Percentiles rank a stretch among this genome's conserved stretches.
phyloP scores from a whole-genome alignment of 2,113 vertebrate genomes.

The Miniopterus natalensis region DNA sequence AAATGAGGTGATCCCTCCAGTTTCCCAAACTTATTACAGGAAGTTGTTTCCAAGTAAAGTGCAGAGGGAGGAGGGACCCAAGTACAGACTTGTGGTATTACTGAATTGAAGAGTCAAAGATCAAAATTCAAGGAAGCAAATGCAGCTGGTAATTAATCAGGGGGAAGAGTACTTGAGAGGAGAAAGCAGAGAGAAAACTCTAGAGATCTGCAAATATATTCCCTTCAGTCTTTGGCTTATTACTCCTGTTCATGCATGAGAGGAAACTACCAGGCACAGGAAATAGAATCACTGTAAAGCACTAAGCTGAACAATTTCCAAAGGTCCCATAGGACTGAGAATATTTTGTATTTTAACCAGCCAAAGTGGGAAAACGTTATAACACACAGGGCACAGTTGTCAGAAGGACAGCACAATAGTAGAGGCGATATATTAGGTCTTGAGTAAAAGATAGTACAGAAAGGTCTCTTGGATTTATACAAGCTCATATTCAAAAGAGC shows the following conservation, averaged over 20 bases:
- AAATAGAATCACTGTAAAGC: constrained; percentile 46
- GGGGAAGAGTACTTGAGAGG: not conserved
- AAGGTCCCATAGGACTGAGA: not conserved
- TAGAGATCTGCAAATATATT: not conserved
- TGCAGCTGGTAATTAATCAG: not conserved
- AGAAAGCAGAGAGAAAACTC: not conserved
- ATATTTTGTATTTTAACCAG: not conserved
- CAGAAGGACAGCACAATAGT: not conserved
- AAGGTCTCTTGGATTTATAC: not conserved
- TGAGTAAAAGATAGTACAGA: not conserved
- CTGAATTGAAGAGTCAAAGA: not conserved
- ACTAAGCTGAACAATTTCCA: not conserved
- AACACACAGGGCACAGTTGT: not conserved
- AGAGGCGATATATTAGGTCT: not conserved
- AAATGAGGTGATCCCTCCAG: not conserved
- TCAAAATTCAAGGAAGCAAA: not conserved
- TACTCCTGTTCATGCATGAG: not conserved
- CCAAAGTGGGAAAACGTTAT: not conserved
- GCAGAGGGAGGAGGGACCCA: not conserved
- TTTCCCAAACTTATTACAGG: not conserved
- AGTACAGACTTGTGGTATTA: not conserved
- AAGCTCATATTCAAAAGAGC: not conserved
- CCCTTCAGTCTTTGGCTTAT: not conserved
- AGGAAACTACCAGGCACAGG: not conserved
- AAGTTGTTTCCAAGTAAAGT: not conserved